Base-by-base conservation (phyloP, 37 sponge, comb jelly and placozoan genomes). In the Halisarca cf. caerulea region DNA sequence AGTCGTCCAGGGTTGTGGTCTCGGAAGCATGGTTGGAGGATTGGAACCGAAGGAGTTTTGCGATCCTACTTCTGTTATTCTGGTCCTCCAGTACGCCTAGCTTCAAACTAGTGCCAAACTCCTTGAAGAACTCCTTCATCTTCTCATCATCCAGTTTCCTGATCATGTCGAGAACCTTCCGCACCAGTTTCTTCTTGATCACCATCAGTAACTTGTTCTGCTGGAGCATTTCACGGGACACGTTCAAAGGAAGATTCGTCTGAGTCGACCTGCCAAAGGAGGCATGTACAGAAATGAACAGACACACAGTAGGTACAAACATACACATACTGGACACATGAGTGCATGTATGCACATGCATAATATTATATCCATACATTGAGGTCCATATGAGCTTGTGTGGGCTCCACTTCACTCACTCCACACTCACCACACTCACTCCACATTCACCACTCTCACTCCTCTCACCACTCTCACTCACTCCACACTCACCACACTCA, bases 171-270 rank as follows among this genome's bases (percentile, higher is more conserved):
- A 99, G 89, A 15, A 95, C 94, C 88, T 99, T 99, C 36, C 99
- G 83, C 28, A 99, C 97, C 71, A 99, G 83, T 79, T 99, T 99
- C 95, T 96, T 99, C 92, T 93, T 94, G 78, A 99, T 96, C 43
- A 99, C 95, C 87, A 92, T 92, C 78, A 99, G 85, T 3, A 99
- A 95, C 68, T 99, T 99, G 94, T 96, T 91, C 70, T 99, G 99
- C 77, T 99, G 99, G 41, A 99, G 92, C 58, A 93, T 94, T 66
- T 99, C 99, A 1, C 99, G 91, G 20, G 95, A 95, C 37, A 99
- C 99, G 73, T 99, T 99, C 64, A 99, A 87, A 15, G 99, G 99
- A 23, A 99, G 89, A 83, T 99, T n/a, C 99, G 77, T 99, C 99
- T 41, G 95, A 94, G 72, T 99, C 99, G 38, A 97, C 95, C 95